A percentile compares a stretch with the other conserved stretches of the same genome.
These are phyloP conservation scores for Neoitamus cyanurus DNA, from an alignment of 2,888 invertebrate genomes.

Conservation along the genomic window DNA sequence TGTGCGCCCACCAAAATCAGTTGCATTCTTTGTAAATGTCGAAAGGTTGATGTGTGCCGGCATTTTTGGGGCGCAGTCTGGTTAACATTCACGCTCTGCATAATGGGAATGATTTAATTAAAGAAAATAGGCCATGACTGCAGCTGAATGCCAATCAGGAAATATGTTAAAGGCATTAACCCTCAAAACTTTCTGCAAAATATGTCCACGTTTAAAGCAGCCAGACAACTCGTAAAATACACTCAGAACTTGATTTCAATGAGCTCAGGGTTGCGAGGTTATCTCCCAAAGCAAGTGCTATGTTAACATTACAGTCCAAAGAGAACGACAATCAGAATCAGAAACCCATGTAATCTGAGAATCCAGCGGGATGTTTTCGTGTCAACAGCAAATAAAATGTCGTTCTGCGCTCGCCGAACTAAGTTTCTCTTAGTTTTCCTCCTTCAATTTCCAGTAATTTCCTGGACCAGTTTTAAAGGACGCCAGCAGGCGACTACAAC, in stretches of 20 bases:
- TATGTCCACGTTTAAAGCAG: not conserved
- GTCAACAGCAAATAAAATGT: constrained; percentile 27
- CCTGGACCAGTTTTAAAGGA: not conserved
- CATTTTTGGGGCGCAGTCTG: not conserved
- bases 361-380: not conserved
- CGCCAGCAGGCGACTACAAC: not conserved
- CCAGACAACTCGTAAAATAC: not conserved
- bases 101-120: not conserved
- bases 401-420: not conserved
- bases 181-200: not conserved
- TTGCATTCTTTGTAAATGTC: constrained; percentile 5
- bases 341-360: not conserved
- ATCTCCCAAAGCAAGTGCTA: not conserved
- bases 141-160: not conserved
- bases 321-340: not conserved
- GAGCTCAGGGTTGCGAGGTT: not conserved
- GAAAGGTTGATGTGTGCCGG: not conserved
- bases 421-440: not conserved
- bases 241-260: not conserved
- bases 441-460: constrained; percentile 9
- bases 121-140: not conserved
- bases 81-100: not conserved
- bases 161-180: not conserved
- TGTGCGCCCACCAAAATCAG: not conserved
- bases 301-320: not conserved